Conservation (phyloP, 2,797 vertebrate genomes). For the Rhinogobio ventralis region DNA sequence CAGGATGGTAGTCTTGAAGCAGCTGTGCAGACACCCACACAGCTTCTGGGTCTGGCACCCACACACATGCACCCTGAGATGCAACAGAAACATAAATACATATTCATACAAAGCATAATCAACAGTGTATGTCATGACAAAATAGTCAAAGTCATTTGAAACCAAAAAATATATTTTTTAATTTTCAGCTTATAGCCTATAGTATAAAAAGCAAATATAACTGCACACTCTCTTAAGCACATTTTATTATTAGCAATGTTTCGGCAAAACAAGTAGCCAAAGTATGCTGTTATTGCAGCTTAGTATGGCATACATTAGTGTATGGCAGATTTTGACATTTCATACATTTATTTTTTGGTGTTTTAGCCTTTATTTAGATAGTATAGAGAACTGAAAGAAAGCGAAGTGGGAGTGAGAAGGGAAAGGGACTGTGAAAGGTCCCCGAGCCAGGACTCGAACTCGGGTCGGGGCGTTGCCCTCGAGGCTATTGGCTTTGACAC, state of each 20-base stretch:
- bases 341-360: background rate
- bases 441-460: background rate
- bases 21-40: slow-evolving; percentile 81
- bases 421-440: background rate
- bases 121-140: background rate
- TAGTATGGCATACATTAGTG: background rate
- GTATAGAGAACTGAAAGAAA: background rate
- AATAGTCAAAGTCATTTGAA: background rate
- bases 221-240: too few species aligned
- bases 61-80: slow-evolving; percentile 77
- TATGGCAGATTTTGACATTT: background rate
- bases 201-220: too few species aligned
- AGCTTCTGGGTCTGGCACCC: slow-evolving; percentile 79
- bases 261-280: too few species aligned
- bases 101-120: background rate
- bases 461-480: background rate
- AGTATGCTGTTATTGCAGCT: too few species aligned
- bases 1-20: slow-evolving; percentile 74
- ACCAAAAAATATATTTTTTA: too few species aligned
- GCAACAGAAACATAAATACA: slow-evolving; percentile 33
- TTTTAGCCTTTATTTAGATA: background rate
- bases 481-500: background rate
- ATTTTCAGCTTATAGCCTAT: background rate
- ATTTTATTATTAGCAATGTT: too few species aligned
- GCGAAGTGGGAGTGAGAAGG: background rate